Evolutionary conservation across 2,888 invertebrate species (phyloP).

Genomic region (Aleiodes alternator): DNA sequence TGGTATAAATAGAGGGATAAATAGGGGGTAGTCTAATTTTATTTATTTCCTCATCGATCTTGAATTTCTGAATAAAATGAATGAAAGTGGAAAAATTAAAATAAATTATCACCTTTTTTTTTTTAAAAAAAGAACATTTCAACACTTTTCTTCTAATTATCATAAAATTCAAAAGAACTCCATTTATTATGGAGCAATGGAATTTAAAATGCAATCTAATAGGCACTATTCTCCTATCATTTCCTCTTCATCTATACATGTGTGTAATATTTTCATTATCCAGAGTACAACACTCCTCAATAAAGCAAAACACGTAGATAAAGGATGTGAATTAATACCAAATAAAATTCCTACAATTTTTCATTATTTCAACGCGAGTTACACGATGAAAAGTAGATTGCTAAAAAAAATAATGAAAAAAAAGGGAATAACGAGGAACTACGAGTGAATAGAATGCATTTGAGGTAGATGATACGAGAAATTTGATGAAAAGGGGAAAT

Average conservation of each 20-base stretch:
- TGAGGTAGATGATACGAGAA: slow-evolving; percentile 30
- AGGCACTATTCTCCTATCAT: slow-evolving; percentile 65
- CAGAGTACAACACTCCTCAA: slow-evolving; percentile 64
- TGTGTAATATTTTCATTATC: slow-evolving; percentile 48
- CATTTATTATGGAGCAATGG: slow-evolving; percentile 70
- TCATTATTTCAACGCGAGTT: slow-evolving; percentile 14
- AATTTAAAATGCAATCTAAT: slow-evolving; percentile 73
- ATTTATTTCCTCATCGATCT: background rate
- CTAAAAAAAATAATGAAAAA: too few relatives aligned
- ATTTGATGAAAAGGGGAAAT: slow-evolving; percentile 16
- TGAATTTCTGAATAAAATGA: too few relatives aligned
- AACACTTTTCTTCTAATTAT: too few relatives aligned
- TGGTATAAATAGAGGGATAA: slow-evolving; percentile 56
- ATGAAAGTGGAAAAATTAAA: too few relatives aligned
- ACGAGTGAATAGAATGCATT: slow-evolving; percentile 35
- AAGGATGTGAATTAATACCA: background rate
- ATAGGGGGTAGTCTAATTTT: slow-evolving; percentile 47
- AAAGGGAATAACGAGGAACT: slow-evolving; percentile 31
- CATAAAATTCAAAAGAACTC: slow-evolving; percentile 51
- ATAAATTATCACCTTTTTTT: too few relatives aligned
- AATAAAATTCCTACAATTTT: too few relatives aligned
- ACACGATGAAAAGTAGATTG: slow-evolving; percentile 5
- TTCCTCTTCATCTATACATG: slow-evolving; percentile 71
- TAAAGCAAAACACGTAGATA: slow-evolving; percentile 57
- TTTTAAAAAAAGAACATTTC: too few relatives aligned